Evolutionary conservation across 2,113 vertebrate species (phyloP), one percentile per base, ranked within the genome.

Genomic region (Elachura formosa): DNA sequence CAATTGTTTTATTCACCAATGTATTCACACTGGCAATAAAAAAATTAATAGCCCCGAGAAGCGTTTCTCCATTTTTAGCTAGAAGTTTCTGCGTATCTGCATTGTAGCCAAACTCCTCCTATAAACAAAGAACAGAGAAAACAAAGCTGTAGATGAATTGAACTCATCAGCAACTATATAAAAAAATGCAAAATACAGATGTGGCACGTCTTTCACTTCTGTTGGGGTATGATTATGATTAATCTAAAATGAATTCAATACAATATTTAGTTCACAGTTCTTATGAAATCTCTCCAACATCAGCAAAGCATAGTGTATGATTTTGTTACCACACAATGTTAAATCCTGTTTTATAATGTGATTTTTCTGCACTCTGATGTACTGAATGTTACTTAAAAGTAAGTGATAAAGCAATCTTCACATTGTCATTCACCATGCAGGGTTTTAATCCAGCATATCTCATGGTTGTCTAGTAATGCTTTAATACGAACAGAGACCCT

Each of bases 101-200:
- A 41, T 99, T 99, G 97, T 99, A 99, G 89, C 99, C 98, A 98
- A 99, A 99, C 97, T 99, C 99, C 98, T 99, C 99, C 99, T 99
- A 94, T 88, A 98, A 96, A 98, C 67, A 97, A 95, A 97, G 34
- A 89, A 76, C 69, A 96, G 92, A 95, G 34, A 95, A 74, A 93
- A 94, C 51, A 93, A 96, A 94, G 75, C 59, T 84, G 86, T 86
- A 79, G 66, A 82, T 92, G 67, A 95, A 66, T 61, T 81, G 62
- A 93, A 95, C 48, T 92, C 63, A 96, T 73, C 49, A 96, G 56
- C 48, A 95, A 80, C 58, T 33, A 36, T 36, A 82, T 71, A 33
- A 90, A 94, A 96, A 49, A 45, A 74, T 46, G 61, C n/a, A 78
- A 41, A 41, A 87, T 85, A 93, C 4, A 68, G 43, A 93, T 36